Evolutionary conservation across 37 sponge, comb jelly and placozoan genomes (phyloP).

Genomic region (Tethya wilhelma): DNA sequence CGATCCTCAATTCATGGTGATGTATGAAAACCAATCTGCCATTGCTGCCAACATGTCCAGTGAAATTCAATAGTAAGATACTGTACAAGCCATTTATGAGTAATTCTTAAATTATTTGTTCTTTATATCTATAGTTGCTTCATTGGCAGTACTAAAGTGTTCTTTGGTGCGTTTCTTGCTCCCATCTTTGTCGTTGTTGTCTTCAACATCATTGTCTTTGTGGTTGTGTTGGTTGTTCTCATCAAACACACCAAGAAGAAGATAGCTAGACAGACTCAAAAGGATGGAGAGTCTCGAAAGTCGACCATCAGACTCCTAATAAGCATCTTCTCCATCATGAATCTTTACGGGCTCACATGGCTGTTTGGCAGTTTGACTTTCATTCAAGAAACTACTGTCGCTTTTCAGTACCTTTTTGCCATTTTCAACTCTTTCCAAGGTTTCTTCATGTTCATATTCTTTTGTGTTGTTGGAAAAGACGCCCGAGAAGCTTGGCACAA

Average conservation of each 20-base stretch:
- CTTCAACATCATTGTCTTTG: slow-evolving; percentile 28
- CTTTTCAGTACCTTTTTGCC: slow-evolving; percentile 17
- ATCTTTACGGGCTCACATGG: not conserved
- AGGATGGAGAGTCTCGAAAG: not conserved
- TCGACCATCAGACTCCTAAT: slow-evolving; percentile 25
- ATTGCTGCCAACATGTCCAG: not conserved
- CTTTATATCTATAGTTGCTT: slow-evolving; percentile 47
- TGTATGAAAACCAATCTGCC: too few species aligned
- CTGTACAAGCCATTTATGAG: too few species aligned
- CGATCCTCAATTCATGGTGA: too few species aligned
- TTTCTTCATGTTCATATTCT: slow-evolving; percentile 17
- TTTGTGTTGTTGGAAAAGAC: slow-evolving; percentile 5
- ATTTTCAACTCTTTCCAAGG: slow-evolving; percentile 25
- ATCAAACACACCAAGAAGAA: slow-evolving; percentile 14
- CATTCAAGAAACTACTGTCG: not conserved
- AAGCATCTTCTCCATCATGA: slow-evolving; percentile 15
- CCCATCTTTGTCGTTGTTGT: slow-evolving; percentile 33
- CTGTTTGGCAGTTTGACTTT: slow-evolving; percentile 11
- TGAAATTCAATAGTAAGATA: too few species aligned
- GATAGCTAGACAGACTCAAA: too few species aligned
- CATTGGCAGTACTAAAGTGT: slow-evolving; percentile 38
- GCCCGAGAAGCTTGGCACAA: slow-evolving; percentile 14
- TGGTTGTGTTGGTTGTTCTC: slow-evolving; percentile 21
- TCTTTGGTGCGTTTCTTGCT: slow-evolving; percentile 54
- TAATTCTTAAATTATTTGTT: not conserved